Percentiles rank a stretch among this genome's conserved stretches.
These are phyloP conservation scores for Sinocyclocheilus anophthalmus DNA, from an alignment of 2,113 vertebrate species.

Conservation along the genomic window DNA sequence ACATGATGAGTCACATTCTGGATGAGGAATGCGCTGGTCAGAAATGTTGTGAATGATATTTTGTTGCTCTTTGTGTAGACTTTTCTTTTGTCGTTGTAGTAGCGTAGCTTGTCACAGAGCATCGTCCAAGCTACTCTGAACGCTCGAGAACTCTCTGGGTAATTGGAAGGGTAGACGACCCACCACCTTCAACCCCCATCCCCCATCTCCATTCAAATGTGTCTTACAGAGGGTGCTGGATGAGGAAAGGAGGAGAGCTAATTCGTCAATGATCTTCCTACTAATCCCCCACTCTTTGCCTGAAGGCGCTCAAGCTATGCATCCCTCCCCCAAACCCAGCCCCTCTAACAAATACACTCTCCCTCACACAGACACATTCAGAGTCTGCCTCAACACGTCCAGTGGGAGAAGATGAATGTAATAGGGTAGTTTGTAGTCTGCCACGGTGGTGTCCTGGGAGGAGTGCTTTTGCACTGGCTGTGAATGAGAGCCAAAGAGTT, in stretches of 20 bases:
- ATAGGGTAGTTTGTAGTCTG: conserved; percentile 65
- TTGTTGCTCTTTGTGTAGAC: neutral
- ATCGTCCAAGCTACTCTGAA: neutral
- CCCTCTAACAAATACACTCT: conserved; percentile 48
- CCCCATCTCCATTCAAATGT: conserved; percentile 60
- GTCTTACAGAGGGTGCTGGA: conserved; percentile 60
- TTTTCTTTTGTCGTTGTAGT: neutral
- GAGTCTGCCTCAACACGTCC: conserved; percentile 75
- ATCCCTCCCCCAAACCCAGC: conserved; percentile 67
- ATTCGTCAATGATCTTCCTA: conserved; percentile 79
- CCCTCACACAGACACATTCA: conserved; percentile 57
- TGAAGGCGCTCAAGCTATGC: conserved; percentile 72
- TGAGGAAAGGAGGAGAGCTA: conserved; percentile 63
- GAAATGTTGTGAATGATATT: neutral
- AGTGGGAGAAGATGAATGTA: conserved; percentile 72
- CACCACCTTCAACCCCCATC: conserved; percentile 56
- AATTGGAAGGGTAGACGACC: conserved; percentile 29
- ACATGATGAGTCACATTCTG: neutral
- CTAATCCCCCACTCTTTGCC: conserved; percentile 75
- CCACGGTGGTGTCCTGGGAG: conserved; percentile 65
- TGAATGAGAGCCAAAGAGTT: conserved; percentile 63
- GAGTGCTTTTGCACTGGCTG: conserved; percentile 63
- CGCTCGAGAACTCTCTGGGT: conserved; percentile 62
- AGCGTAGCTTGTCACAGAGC: neutral
- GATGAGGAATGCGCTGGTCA: neutral